Base-by-base conservation (phyloP, 1,140 invertebrate genomes). In the Drosophila triauraria region DNA sequence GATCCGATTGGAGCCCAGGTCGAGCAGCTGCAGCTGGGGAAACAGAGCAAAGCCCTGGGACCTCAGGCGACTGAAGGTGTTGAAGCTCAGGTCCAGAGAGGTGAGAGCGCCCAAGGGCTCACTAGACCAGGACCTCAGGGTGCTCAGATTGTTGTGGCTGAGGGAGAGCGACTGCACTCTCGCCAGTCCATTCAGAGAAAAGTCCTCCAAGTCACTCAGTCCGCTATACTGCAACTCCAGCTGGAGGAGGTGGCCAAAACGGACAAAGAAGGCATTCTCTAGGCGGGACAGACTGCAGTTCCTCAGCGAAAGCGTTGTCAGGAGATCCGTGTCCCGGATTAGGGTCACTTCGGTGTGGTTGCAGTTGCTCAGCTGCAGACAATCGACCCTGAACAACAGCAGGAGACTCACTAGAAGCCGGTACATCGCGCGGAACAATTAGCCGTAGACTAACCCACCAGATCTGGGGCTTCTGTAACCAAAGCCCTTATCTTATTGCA, bases 1-100 rank as follows among this genome's bases (percentile, higher is more conserved):
- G n/a, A 93, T 72, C 7, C 67, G 67, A 68, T 93, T 93, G n/a
- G 62, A 72, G 1, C 56, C 57, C 57, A 93, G 76, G 59, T 92
- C 82, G 2, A 93, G 59, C 20, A 68, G 50, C 32, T 92, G 85
- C 42, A 93, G 57, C 30, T 92, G 90, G 0, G 92, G 92, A 78
- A 82, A 93, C 3, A 75, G 68, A 0, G 30, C 35, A 10, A 93
- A 92, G 7, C 59, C 69, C 0, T 63, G 58, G 0, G 47, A n/a
- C 2, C 35, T 51, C 2, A 93, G 25, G 2, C 47, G 47, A 7
- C 15, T 32, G 10, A 93, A 64, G 0, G 25, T 9, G 48, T 93
- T 93, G 9, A 82, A 63, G n/a, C 90, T 82, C 1, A 92, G 20
- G 65, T 93, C 91, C 3, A 93, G 56, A 0, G 64, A 38, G 12